Evolutionary conservation across 2,888 invertebrate genomes (phyloP).

Genomic region (Lochmaea crataegi): DNA sequence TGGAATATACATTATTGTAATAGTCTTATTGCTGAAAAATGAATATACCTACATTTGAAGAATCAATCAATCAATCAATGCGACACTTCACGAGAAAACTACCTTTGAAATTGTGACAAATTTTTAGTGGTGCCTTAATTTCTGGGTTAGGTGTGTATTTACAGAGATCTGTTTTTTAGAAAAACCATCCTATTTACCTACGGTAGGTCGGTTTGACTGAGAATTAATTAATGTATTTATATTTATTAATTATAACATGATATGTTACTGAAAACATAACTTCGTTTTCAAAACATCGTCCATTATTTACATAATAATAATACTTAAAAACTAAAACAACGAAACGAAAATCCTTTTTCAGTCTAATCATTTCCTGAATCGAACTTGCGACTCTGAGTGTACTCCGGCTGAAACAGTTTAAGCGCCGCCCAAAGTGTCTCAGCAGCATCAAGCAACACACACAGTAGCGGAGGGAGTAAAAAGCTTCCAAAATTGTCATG

Average conservation of each 20-base stretch:
- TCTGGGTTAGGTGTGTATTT: no score
- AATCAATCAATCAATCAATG: no score
- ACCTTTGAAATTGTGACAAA: no score
- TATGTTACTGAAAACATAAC: neutral
- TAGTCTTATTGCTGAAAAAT: no score
- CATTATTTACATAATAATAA: neutral
- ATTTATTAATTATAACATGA: neutral
- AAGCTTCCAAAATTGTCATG: conserved; percentile 51
- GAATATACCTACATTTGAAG: no score
- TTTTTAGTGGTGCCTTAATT: no score
- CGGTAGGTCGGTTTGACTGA: no score
- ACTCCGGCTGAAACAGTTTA: conserved; percentile 38
- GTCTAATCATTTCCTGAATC: neutral
- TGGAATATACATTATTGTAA: no score
- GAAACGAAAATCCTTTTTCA: neutral
- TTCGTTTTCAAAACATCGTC: neutral
- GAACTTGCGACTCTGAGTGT: conserved; percentile 27
- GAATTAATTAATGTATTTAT: neutral
- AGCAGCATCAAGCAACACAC: conserved; percentile 21
- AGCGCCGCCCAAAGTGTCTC: conserved; percentile 38
- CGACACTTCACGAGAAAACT: no score
- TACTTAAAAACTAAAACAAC: neutral
- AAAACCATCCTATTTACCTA: no score
- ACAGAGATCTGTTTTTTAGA: no score
- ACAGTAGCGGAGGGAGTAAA: conserved; percentile 44